Conservation (phyloP, 2,113 vertebrate species). For the Alces alces region DNA sequence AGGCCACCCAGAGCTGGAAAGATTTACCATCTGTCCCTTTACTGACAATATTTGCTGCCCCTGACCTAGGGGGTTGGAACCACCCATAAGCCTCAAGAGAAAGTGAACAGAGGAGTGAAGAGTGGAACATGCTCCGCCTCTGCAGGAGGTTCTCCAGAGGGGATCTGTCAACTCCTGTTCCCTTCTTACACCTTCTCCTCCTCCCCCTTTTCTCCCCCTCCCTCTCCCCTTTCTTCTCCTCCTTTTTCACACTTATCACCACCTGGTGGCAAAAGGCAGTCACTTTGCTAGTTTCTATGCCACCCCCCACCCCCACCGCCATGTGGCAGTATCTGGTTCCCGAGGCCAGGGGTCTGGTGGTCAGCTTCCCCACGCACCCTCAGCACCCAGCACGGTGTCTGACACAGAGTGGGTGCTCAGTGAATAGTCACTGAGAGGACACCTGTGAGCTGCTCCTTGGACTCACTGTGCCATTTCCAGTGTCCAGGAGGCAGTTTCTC, state of each 20-base stretch:
- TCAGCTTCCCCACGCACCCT: too few species aligned
- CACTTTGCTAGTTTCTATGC: background rate
- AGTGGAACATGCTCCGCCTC: rapidly evolving
- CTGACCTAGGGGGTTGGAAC: background rate
- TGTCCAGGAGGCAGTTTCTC: background rate
- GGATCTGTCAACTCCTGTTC: rapidly evolving
- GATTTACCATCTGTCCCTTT: background rate
- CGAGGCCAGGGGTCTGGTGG: background rate
- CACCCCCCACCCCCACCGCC: background rate
- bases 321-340: rapidly evolving
- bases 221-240: background rate
- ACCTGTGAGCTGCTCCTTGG: background rate
- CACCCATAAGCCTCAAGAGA: too few species aligned
- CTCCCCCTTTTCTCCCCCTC: rapidly evolving
- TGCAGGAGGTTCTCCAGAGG: too few species aligned
- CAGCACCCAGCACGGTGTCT: background rate
- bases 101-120: too few species aligned
- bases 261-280: rapidly evolving
- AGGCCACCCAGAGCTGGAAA: background rate
- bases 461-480: background rate
- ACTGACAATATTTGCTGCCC: background rate
- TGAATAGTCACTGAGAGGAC: rapidly evolving
- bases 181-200: background rate
- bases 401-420: background rate
- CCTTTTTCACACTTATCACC: rapidly evolving